Conservation (phyloP, 2,797 vertebrate genomes). For the Octomys mimax region DNA sequence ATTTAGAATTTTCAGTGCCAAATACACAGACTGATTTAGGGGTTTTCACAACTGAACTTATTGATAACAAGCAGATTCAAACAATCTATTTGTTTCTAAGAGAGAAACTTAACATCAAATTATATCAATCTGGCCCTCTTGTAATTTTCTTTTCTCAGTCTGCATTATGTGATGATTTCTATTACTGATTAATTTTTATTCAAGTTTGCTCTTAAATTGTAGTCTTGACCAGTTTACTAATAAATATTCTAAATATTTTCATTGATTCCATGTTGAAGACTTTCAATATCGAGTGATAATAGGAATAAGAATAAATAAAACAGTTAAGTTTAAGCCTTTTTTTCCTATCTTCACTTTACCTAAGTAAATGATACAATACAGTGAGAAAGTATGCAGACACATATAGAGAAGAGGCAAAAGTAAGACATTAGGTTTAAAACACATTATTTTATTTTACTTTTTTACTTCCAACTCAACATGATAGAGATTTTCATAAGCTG, state of each 20-base stretch:
- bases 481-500: neutral
- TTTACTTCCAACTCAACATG: neutral
- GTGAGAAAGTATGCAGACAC: neutral
- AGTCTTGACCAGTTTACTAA: neutral
- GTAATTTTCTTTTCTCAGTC: conserved; percentile 4
- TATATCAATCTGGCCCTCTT: neutral
- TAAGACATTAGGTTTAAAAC: neutral
- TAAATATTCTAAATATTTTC: neutral
- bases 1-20: neutral
- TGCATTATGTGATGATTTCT: neutral
- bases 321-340: neutral
- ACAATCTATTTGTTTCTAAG: neutral
- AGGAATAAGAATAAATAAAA: neutral
- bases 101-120: neutral
- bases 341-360: neutral
- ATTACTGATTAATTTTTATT: neutral
- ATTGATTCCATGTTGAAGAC: neutral
- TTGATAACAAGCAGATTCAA: neutral
- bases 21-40: neutral
- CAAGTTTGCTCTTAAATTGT: neutral
- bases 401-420: neutral
- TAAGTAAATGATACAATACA: neutral
- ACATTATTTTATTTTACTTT: neutral
- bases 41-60: neutral
- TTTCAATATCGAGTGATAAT: neutral